phyloP scores from a whole-genome alignment of 2,888 invertebrate species.

The Pseudococcus longispinus region DNA sequence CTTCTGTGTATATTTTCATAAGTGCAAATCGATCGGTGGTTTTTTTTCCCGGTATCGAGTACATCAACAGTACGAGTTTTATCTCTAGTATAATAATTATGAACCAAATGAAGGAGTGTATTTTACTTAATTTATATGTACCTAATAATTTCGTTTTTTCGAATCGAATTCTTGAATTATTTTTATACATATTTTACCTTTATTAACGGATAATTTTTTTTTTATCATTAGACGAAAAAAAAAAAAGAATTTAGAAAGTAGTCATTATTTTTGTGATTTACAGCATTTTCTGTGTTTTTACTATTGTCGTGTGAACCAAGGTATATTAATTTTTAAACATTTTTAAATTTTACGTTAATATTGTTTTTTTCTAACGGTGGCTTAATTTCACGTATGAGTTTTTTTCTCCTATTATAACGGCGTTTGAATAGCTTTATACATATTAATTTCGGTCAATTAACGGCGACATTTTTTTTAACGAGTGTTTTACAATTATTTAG shows the following conservation, averaged over 20 bases:
- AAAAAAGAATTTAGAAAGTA: constrained; percentile 3
- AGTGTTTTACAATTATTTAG: neutral
- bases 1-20: constrained; percentile 10
- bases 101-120: neutral
- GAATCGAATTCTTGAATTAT: constrained; percentile 12
- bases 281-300: constrained; percentile 49
- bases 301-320: constrained; percentile 24
- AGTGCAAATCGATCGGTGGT: neutral
- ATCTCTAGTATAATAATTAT: neutral
- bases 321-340: constrained; percentile 17
- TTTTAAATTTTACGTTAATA: neutral
- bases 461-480: neutral
- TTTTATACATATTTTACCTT: constrained; percentile 27
- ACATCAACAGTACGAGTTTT: neutral
- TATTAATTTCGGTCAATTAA: constrained; percentile 28
- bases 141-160: neutral
- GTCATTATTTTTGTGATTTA: constrained; percentile 51
- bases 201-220: constrained; percentile 28
- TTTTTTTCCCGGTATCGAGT: neutral
- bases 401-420: neutral
- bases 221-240: constrained; percentile 26
- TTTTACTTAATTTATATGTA: constrained; percentile 7
- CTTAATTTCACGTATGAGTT: neutral
- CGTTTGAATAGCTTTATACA: constrained; percentile 1
- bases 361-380: neutral